Evolutionary conservation across 2,797 vertebrate species (phyloP).

Genomic region (Gambusia yucatana): DNA sequence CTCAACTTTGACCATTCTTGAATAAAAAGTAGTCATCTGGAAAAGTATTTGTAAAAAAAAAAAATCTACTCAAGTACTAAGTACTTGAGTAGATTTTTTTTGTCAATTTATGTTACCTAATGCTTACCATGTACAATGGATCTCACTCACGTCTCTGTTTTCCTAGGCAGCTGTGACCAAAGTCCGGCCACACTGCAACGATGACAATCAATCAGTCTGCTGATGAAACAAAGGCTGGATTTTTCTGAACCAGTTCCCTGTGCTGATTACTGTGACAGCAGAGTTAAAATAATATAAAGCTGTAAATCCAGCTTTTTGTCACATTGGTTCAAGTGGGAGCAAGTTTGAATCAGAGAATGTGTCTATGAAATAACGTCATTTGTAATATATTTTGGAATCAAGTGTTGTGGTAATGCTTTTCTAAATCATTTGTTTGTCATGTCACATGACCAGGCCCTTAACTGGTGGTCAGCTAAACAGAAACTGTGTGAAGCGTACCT

Average conservation of each 20-base stretch:
- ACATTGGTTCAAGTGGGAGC: constrained; percentile 12
- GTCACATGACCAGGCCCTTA: not conserved
- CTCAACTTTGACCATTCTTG: not conserved
- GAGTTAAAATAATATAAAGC: constrained; percentile 48
- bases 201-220: constrained; percentile 62
- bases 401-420: not conserved
- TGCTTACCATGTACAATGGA: constrained; percentile 26
- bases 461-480: too few relatives aligned
- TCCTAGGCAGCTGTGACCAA: constrained; percentile 51
- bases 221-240: constrained; percentile 64
- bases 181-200: constrained; percentile 55
- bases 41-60: not conserved
- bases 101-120: not conserved
- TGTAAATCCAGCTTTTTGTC: constrained; percentile 22
- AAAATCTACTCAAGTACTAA: not conserved
- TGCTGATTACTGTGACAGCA: constrained; percentile 30
- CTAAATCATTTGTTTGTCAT: not conserved
- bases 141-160: constrained; percentile 48
- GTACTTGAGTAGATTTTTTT: not conserved
- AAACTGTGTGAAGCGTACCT: too few relatives aligned
- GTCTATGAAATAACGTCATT: constrained; percentile 2
- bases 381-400: not conserved
- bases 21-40: not conserved
- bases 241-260: constrained; percentile 57
- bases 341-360: constrained; percentile 23